Percentiles rank a stretch among this genome's conserved stretches.
phyloP scores from a whole-genome alignment of 2,797 vertebrate genomes.

The Tinamus major region DNA sequence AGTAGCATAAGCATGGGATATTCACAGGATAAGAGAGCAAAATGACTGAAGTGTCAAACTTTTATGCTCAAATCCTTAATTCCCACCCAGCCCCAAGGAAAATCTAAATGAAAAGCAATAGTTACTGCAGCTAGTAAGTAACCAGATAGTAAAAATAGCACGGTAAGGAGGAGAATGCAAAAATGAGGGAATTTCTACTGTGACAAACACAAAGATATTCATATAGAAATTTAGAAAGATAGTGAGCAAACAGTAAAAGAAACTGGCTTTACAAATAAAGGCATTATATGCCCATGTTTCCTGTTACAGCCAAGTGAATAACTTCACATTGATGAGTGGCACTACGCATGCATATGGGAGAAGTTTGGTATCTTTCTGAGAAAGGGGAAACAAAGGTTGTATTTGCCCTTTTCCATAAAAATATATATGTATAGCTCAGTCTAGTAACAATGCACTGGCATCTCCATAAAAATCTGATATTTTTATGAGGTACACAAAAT shows the following conservation, averaged over 20 bases:
- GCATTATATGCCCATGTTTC: neutral
- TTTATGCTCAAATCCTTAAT: neutral
- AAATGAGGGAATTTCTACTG: neutral
- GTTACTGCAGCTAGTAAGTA: neutral
- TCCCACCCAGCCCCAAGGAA: neutral
- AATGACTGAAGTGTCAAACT: neutral
- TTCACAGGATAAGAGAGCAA: neutral
- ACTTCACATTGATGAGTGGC: neutral
- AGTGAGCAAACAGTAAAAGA: neutral
- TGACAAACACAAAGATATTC: neutral
- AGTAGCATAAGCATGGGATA: neutral
- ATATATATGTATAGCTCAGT: neutral
- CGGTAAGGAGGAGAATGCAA: neutral
- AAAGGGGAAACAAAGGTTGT: neutral
- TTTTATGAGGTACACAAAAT: accelerated
- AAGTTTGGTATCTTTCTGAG: neutral
- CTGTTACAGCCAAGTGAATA: neutral
- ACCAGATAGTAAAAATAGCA: neutral
- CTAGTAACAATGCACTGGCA: neutral
- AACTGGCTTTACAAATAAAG: neutral
- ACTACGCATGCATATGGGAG: neutral
- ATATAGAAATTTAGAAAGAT: neutral
- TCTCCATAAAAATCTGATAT: neutral
- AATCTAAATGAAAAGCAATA: neutral
- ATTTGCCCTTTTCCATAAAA: neutral